Base-by-base conservation (phyloP, 2,113 vertebrate species). In the Amphiprion ocellaris region DNA sequence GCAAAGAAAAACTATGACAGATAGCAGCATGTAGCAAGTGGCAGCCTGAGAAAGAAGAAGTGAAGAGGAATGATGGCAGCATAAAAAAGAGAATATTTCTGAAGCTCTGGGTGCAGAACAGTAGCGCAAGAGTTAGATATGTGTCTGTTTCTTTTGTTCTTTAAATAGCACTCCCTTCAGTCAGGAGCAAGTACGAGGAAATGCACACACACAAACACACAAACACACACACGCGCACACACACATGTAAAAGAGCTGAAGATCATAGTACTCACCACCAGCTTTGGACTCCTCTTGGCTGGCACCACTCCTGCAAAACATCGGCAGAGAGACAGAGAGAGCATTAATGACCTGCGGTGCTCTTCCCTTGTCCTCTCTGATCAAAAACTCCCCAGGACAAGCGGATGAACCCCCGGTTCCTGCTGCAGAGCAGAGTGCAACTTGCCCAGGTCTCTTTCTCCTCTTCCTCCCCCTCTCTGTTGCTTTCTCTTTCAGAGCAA, bases 241-340 rank as follows among this genome's bases (percentile, higher is more conserved):
- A 71, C 39, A 68, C 82, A 77, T 61, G 74, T 10, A 76, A 67
- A 76, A 67, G 66, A 61, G 69, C 28, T 53, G 79, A 83, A 82
- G 73, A 79, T 53, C 53, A 62, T 7, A 92, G 93, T 95, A 95
- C 98, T 99, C 96, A 99, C 98, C 97, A 97, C 96, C 96, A 97
- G 96, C 96, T 99, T 99, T 84, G 97, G 98, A 93, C 98, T 99
- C 95, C 97, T 97, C 96, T 99, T 99, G 93, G 97, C 95, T 90
- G 96, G 96, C 62, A 97, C 97, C 94, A 98, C 95, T 94, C 98
- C 98, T 99, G 96, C 91, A 96, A 96, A 97, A 95, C 90, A 95
- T 94, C 96, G 96, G 94, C 93, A 97, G 91, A 94, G 86, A 96
- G 94, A 93, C 89, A 94, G 95, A 93, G 92, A 94, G 71, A 95